A percentile compares a stretch with the other conserved stretches of the same genome.
phyloP scores from a whole-genome alignment of 2,113 vertebrate species.

The Illadopsis cleaveri region DNA sequence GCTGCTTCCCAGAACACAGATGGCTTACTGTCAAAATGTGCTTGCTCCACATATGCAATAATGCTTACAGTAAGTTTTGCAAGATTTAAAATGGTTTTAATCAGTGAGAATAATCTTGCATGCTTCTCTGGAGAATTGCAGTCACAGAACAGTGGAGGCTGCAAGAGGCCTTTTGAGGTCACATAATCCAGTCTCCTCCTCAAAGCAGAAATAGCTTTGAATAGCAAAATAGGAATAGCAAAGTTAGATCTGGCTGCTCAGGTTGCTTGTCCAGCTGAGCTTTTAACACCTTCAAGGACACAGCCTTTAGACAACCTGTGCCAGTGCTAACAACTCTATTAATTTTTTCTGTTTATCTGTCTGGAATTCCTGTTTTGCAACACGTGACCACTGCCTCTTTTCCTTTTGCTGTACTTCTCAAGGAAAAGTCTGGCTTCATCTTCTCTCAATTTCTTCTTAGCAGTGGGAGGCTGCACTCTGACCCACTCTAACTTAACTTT shows the following conservation, averaged over 20 bases:
- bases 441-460: background rate
- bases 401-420: background rate
- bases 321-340: background rate
- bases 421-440: background rate
- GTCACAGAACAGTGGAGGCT: background rate
- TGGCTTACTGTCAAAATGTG: background rate
- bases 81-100: background rate
- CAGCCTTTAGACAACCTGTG: background rate
- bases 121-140: background rate
- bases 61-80: background rate
- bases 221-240: background rate
- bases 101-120: background rate
- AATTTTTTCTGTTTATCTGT: background rate
- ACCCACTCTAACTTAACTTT: background rate
- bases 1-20: background rate
- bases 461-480: background rate
- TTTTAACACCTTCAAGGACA: background rate
- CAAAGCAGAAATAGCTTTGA: background rate
- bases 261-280: background rate
- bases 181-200: background rate
- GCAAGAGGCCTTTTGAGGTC: background rate
- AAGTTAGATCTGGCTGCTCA: background rate
- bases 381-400: background rate
- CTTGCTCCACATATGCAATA: background rate
- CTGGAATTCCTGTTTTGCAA: background rate